Evolutionary conservation across 2,888 invertebrate genomes (phyloP).

Genomic region (Plutella xylostella): DNA sequence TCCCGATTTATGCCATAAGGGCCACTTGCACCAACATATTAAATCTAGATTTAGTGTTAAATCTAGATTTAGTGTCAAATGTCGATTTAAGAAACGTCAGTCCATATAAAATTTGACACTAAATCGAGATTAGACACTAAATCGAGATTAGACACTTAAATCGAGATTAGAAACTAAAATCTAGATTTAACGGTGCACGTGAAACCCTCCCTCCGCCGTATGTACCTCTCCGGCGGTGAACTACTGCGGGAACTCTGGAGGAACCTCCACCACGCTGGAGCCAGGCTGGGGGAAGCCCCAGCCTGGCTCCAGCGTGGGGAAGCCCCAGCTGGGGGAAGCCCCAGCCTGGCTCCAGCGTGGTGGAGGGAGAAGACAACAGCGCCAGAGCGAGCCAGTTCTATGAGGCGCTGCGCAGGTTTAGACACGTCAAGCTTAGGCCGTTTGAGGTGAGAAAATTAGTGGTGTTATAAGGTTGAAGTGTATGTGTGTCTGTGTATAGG

Average conservation of each 20-base stretch:
- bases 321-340: slow-evolving; percentile 92
- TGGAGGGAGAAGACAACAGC: slow-evolving; percentile 83
- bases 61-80: too few species aligned
- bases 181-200: too few species aligned
- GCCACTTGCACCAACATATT: too few species aligned
- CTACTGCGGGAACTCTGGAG: slow-evolving; percentile 95
- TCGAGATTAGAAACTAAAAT: too few species aligned
- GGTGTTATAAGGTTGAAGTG: too few species aligned
- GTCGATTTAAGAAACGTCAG: too few species aligned
- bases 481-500: too few species aligned
- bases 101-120: too few species aligned
- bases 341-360: slow-evolving; percentile 86
- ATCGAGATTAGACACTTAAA: too few species aligned
- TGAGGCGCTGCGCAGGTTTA: slow-evolving; percentile 88
- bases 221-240: slow-evolving; percentile 90
- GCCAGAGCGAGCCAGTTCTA: slow-evolving; percentile 89
- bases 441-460: slow-evolving; percentile 78
- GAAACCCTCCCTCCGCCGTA: slow-evolving; percentile 81
- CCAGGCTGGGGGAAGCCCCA: slow-evolving; percentile 90
- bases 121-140: too few species aligned
- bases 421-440: slow-evolving; percentile 85
- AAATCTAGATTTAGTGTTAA: too few species aligned
- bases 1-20: too few species aligned
- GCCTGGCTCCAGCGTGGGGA: slow-evolving; percentile 94
- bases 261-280: slow-evolving; percentile 84